Percentiles rank a stretch among this genome's conserved stretches.
These are phyloP conservation scores for Eurois occulta DNA, from an alignment of 2,888 invertebrate genomes.

Conservation along the genomic window DNA sequence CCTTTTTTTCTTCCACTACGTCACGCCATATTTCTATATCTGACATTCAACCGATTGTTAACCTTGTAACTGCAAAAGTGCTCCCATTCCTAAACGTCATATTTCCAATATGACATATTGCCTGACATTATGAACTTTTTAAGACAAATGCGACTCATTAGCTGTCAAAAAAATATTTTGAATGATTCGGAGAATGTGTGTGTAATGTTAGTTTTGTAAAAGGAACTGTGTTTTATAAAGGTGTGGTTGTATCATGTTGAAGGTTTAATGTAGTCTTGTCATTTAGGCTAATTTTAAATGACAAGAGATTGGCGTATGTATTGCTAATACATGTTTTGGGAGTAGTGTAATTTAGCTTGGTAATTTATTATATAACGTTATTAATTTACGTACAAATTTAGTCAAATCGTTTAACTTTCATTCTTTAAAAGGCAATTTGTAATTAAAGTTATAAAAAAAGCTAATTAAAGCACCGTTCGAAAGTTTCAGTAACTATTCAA, in stretches of 20 bases:
- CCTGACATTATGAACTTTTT: slow-evolving; percentile 60
- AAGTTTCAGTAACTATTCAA: not conserved
- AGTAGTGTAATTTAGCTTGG: not conserved
- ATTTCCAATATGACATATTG: slow-evolving; percentile 64
- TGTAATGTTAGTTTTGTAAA: slow-evolving; percentile 21
- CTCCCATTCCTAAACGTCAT: slow-evolving; percentile 61
- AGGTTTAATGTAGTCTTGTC: slow-evolving; percentile 24
- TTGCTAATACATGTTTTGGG: slow-evolving; percentile 7
- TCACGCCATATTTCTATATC: slow-evolving; percentile 59
- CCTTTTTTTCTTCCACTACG: slow-evolving; percentile 52
- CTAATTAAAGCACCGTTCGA: not conserved
- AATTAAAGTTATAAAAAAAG: not conserved
- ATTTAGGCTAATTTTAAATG: slow-evolving; percentile 26
- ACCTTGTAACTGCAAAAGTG: slow-evolving; percentile 64
- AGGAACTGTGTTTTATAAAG: slow-evolving; percentile 20
- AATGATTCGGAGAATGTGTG: slow-evolving; percentile 40
- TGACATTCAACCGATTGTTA: slow-evolving; percentile 66
- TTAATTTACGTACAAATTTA: not conserved
- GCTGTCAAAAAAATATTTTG: slow-evolving; percentile 28
- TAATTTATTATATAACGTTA: not conserved
- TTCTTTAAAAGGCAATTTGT: not conserved
- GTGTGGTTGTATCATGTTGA: slow-evolving; percentile 31
- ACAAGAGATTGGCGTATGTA: slow-evolving; percentile 44
- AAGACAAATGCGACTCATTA: slow-evolving; percentile 62
- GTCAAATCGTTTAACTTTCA: not conserved